A percentile compares a stretch with the other conserved stretches of the same genome.
phyloP scores from a whole-genome alignment of 1,140 invertebrate genomes.

The Diuraphis noxia region DNA sequence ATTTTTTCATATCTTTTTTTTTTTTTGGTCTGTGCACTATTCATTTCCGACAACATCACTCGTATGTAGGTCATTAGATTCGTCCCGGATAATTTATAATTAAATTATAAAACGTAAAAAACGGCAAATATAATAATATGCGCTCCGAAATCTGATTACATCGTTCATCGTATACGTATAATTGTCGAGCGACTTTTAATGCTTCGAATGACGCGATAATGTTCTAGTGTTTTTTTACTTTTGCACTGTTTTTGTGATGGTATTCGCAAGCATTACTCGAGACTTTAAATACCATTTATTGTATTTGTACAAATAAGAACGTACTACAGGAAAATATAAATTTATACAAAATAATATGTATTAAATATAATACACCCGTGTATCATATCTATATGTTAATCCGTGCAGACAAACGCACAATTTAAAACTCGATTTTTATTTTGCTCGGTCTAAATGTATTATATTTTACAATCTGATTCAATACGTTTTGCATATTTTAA shows the following conservation, averaged over 20 bases:
- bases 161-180: background rate
- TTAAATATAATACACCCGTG: background rate
- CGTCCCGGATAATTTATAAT: background rate
- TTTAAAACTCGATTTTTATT: background rate
- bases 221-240: background rate
- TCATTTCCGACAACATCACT: background rate
- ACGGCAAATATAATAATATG: background rate
- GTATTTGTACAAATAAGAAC: background rate
- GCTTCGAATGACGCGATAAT: background rate
- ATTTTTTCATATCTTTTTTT: background rate
- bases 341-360: background rate
- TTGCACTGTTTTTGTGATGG: background rate
- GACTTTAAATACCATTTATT: background rate
- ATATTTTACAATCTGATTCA: background rate
- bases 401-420: background rate
- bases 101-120: conserved; percentile 1
- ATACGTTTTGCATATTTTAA: background rate
- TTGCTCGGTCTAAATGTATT: background rate
- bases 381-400: background rate
- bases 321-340: background rate
- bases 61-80: background rate
- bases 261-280: background rate
- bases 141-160: background rate
- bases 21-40: background rate
- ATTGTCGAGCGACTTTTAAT: conserved; percentile 1